phyloP scores from a whole-genome alignment of 2,113 vertebrate species.

The Manacus vitellinus region DNA sequence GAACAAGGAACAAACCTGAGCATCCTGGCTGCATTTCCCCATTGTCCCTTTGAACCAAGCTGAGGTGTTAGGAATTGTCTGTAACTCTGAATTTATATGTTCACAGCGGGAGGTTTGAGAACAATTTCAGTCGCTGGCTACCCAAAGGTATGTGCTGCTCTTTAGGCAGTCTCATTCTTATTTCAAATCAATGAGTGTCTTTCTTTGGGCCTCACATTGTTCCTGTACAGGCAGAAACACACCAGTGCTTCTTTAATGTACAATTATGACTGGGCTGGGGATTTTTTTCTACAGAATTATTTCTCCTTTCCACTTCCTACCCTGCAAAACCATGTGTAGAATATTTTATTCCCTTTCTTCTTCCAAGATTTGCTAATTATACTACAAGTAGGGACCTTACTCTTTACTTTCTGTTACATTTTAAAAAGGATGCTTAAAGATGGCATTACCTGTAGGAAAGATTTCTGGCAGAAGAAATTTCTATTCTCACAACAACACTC shows the following conservation, averaged over 20 bases:
- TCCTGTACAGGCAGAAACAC: not conserved
- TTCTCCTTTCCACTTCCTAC: not conserved
- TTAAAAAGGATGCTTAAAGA: not conserved
- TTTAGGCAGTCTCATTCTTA: not conserved
- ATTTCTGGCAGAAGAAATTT: constrained; percentile 23
- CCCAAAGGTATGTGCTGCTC: not conserved
- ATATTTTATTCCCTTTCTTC: constrained; percentile 18
- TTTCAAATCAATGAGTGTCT: not conserved
- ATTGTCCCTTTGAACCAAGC: not conserved
- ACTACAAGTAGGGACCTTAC: not conserved
- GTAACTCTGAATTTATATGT: not conserved
- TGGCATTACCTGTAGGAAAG: not conserved
- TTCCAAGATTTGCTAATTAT: constrained; percentile 18
- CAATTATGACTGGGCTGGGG: not conserved
- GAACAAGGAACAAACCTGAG: not conserved
- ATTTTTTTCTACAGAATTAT: not conserved
- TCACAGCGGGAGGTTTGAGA: not conserved
- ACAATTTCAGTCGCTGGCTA: not conserved
- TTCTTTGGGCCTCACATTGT: not conserved
- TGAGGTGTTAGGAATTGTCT: not conserved
- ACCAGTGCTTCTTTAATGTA: not conserved
- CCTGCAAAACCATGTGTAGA: not conserved
- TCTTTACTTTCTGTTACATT: not conserved
- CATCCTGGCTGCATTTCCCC: not conserved
- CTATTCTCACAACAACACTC: constrained; percentile 23